phyloP scores from a whole-genome alignment of 2,888 invertebrate species.

The Napeogenes inachia region DNA sequence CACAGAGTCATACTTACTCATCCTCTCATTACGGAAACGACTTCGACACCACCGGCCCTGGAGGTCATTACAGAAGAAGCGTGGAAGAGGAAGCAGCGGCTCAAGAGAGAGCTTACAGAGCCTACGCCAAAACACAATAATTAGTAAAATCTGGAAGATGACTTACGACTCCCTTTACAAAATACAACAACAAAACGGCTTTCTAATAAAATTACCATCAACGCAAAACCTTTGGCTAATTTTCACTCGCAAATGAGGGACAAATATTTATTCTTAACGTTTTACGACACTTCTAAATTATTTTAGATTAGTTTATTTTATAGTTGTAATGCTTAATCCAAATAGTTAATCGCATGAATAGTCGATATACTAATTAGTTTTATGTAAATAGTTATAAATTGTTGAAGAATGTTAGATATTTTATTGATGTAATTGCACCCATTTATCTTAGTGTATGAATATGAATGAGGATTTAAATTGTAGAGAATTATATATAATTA shows the following conservation, averaged over 20 bases:
- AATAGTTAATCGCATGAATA: conserved; percentile 34
- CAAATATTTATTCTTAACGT: conserved; percentile 38
- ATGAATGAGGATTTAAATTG: background rate
- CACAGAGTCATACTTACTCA: conserved; percentile 86
- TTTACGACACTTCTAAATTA: conserved; percentile 14
- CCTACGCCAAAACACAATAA: conserved; percentile 68
- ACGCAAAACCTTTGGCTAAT: conserved; percentile 31
- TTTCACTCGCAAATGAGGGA: conserved; percentile 39
- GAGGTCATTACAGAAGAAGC: conserved; percentile 79
- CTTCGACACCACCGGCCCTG: conserved; percentile 76
- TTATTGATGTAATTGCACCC: conserved; percentile 28
- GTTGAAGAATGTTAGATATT: conserved; percentile 16
- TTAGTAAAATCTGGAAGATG: conserved; percentile 29
- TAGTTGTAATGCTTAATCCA: conserved; percentile 33
- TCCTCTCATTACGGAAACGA: conserved; percentile 81
- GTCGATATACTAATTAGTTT: conserved; percentile 19
- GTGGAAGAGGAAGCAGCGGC: conserved; percentile 78
- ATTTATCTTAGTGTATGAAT: conserved; percentile 10
- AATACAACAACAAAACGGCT: conserved; percentile 50
- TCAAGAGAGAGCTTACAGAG: conserved; percentile 80
- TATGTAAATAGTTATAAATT: conserved; percentile 32
- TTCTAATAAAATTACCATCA: conserved; percentile 16
- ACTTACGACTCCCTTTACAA: conserved; percentile 63
- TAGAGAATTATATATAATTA: conserved; percentile 43
- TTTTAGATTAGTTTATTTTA: conserved; percentile 33